These are phyloP conservation scores for Thysanoteuthis rhombus DNA, from an alignment of 2,888 invertebrate species.

Conservation along the genomic window DNA sequence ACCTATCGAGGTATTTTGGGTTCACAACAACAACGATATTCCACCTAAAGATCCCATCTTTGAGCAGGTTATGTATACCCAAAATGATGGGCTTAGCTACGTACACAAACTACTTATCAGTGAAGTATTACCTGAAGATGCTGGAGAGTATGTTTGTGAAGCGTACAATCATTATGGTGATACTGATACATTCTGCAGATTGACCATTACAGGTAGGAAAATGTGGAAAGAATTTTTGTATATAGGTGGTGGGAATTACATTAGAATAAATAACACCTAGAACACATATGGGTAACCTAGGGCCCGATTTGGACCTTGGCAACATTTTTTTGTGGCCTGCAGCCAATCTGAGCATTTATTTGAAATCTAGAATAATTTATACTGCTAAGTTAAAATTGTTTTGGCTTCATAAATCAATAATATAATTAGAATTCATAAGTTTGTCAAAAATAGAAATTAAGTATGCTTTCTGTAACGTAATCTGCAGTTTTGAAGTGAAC, in stretches of 20 bases:
- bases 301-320: too few species aligned
- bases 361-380: too few species aligned
- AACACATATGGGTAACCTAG: too few species aligned
- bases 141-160: constrained; percentile 61
- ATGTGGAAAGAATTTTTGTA: background rate
- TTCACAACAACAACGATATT: constrained; percentile 75
- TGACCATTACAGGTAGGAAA: constrained; percentile 51
- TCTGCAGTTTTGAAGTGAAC: too few species aligned
- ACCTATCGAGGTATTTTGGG: constrained; percentile 77
- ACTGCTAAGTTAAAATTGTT: too few species aligned
- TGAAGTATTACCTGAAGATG: constrained; percentile 59
- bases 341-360: too few species aligned
- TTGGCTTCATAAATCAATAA: too few species aligned
- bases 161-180: constrained; percentile 62
- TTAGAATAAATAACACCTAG: too few species aligned
- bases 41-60: constrained; percentile 74
- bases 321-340: too few species aligned
- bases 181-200: constrained; percentile 59
- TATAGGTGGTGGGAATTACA: background rate
- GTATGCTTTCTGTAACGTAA: too few species aligned
- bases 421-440: too few species aligned
- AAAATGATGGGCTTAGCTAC: constrained; percentile 21
- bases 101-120: constrained; percentile 71
- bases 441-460: too few species aligned
- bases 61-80: constrained; percentile 69